Evolutionary conservation across 2,888 invertebrate species (phyloP).

Genomic region (Epinotia nisella): DNA sequence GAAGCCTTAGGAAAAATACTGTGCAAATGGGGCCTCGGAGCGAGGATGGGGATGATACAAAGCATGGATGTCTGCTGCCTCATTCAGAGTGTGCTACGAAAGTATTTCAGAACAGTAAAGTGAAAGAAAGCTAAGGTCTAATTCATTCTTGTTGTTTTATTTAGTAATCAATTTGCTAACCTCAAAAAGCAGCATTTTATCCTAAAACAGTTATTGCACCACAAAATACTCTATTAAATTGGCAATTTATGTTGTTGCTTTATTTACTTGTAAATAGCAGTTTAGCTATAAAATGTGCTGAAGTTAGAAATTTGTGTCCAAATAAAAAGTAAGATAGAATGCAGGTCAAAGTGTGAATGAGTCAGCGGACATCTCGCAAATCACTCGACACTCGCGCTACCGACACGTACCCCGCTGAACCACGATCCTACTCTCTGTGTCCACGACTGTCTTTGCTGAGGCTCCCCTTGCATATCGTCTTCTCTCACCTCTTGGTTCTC

Average conservation of each 20-base stretch:
- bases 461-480: conserved; percentile 75
- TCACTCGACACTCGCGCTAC: conserved; percentile 76
- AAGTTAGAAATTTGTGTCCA: background rate
- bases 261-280: background rate
- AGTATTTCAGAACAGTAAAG: background rate
- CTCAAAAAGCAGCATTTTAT: background rate
- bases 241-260: background rate
- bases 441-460: conserved; percentile 86
- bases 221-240: background rate
- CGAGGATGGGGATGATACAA: conserved; percentile 74
- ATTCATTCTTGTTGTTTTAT: conserved; percentile 2
- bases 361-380: conserved; percentile 74
- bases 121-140: background rate
- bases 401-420: conserved; percentile 88
- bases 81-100: conserved; percentile 21
- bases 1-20: conserved; percentile 64
- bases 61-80: conserved; percentile 72
- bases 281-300: background rate
- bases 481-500: conserved; percentile 82
- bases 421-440: conserved; percentile 89
- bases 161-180: background rate
- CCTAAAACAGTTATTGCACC: conserved; percentile 1
- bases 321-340: conserved; percentile 6
- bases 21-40: conserved; percentile 82
- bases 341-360: conserved; percentile 17